Conservation (phyloP, 2,888 invertebrate species). For the Cerceris rybyensis region DNA sequence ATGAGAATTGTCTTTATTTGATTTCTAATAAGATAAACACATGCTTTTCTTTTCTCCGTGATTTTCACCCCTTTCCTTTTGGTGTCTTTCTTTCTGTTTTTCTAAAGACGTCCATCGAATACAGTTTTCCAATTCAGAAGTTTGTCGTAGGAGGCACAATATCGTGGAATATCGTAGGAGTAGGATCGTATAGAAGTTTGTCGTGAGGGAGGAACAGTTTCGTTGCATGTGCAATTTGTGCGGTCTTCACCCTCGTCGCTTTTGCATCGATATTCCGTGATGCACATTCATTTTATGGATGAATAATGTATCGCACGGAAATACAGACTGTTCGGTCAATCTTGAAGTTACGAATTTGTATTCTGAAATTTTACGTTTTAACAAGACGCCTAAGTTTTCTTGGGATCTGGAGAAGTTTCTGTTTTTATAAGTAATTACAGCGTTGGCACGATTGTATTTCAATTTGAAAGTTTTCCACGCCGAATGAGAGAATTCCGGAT, state of each 20-base stretch:
- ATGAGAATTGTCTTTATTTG: too few species aligned
- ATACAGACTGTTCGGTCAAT: neutral
- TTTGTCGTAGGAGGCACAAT: slow-evolving; percentile 17
- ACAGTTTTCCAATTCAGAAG: slow-evolving; percentile 1
- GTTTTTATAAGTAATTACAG: too few species aligned
- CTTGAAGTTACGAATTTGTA: neutral
- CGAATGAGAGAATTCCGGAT: too few species aligned
- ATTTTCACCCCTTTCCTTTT: neutral
- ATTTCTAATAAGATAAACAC: too few species aligned
- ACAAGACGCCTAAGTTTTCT: too few species aligned
- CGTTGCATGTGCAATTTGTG: slow-evolving; percentile 38
- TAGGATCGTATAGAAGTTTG: slow-evolving; percentile 9
- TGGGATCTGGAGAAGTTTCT: too few species aligned
- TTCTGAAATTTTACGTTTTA: too few species aligned
- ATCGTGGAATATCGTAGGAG: slow-evolving; percentile 11
- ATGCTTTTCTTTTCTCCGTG: neutral
- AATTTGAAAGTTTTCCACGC: too few species aligned
- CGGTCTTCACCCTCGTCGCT: slow-evolving; percentile 11
- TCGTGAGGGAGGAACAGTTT: slow-evolving; percentile 7
- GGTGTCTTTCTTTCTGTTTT: neutral
- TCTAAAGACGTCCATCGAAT: neutral
- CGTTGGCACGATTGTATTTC: too few species aligned
- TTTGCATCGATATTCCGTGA: slow-evolving; percentile 6
- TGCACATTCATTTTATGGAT: slow-evolving; percentile 31
- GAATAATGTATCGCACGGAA: neutral